A percentile compares a stretch with the other conserved stretches of the same genome.
Evolutionary conservation across 2,113 vertebrate genomes (phyloP).

Genomic region (Myotis lucifugus): DNA sequence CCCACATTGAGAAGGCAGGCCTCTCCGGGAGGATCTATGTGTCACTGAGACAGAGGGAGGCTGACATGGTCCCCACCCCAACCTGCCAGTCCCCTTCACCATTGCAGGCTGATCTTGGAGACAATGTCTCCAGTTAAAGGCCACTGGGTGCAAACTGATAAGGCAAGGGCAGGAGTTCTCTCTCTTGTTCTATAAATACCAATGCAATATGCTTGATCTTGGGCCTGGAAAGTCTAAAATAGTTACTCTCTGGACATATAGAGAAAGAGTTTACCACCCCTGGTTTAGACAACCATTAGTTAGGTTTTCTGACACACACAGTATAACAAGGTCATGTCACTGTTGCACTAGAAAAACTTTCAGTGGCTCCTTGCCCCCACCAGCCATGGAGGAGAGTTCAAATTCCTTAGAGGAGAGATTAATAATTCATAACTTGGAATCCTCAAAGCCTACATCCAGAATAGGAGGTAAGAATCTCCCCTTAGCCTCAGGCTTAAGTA

Average conservation of each 20-base stretch:
- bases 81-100: neutral
- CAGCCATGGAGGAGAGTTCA: neutral
- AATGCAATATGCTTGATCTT: neutral
- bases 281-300: neutral
- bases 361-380: neutral
- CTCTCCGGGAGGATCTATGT: neutral
- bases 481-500: neutral
- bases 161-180: neutral
- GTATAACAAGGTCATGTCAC: neutral
- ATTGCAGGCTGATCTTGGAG: neutral
- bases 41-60: neutral
- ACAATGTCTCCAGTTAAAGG: neutral
- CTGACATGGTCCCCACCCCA: neutral
- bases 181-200: neutral
- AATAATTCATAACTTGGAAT: neutral
- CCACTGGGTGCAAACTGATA: neutral
- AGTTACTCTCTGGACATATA: neutral
- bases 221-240: neutral
- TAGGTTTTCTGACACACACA: neutral
- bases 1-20: neutral
- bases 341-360: neutral
- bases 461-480: neutral
- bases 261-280: neutral
- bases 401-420: neutral
- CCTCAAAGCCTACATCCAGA: neutral